Conservation (phyloP, 2,797 vertebrate genomes). For the Lagorchestes hirsutus region DNA sequence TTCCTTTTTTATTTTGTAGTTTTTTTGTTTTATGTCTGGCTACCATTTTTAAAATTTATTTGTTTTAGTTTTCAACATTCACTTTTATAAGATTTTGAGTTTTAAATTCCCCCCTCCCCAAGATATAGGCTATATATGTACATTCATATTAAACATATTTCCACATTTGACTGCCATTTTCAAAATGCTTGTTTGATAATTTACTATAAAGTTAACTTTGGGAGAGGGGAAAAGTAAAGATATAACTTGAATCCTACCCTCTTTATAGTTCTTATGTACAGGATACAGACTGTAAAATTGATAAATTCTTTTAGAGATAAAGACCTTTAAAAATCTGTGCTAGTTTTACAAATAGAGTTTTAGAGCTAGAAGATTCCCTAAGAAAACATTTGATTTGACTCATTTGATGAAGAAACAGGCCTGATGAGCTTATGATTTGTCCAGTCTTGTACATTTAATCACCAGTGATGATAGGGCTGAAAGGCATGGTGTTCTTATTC, state of each 20-base stretch:
- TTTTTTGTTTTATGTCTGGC: neutral
- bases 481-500: neutral
- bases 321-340: conserved; percentile 20
- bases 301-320: conserved; percentile 6
- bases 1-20: conserved; percentile 27
- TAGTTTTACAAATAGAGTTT: conserved; percentile 40
- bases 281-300: conserved; percentile 27
- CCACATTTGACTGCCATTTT: neutral
- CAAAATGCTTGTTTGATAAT: neutral
- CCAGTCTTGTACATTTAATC: neutral
- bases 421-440: neutral
- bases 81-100: too few species aligned
- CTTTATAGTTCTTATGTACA: conserved; percentile 36
- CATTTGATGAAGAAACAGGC: neutral
- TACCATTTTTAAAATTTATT: too few species aligned
- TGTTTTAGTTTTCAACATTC: too few species aligned
- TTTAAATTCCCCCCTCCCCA: too few species aligned
- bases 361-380: neutral
- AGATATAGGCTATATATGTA: too few species aligned
- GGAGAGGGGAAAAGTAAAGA: neutral
- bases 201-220: conserved; percentile 37
- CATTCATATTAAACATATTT: too few species aligned
- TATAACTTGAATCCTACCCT: neutral
- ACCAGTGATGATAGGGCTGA: neutral
- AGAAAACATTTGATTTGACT: neutral